These are phyloP conservation scores for Zygothrica quintamaculata DNA, from an alignment of 2,888 invertebrate genomes.

Conservation along the genomic window DNA sequence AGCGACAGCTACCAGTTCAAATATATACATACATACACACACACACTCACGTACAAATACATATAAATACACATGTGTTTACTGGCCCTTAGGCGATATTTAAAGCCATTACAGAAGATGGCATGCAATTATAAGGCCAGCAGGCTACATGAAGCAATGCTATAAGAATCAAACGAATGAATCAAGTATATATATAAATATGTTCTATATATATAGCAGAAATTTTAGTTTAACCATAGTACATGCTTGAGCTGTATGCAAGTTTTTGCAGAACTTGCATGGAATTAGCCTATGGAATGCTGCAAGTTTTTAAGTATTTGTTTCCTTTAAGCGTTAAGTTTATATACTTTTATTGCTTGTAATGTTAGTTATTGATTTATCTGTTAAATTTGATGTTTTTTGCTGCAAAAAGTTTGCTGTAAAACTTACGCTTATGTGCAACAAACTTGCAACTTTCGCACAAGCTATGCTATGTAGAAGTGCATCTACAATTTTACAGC, in stretches of 20 bases:
- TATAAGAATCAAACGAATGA: background rate
- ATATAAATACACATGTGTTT: background rate
- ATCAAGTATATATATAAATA: background rate
- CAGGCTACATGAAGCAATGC: background rate
- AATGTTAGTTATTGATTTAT: no score
- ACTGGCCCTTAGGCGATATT: slow-evolving; percentile 2
- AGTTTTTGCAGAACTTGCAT: no score
- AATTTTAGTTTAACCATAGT: no score
- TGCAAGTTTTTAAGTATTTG: no score
- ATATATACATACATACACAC: background rate
- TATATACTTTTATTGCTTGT: no score
- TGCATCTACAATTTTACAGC: slow-evolving; percentile 24
- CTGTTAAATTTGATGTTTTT: no score
- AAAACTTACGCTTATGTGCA: slow-evolving; percentile 25
- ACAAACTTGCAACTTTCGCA: slow-evolving; percentile 33
- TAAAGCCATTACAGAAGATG: slow-evolving; percentile 12
- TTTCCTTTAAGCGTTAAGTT: no score
- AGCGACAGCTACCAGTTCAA: slow-evolving; percentile 41
- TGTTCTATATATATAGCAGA: no score
- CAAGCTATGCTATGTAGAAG: slow-evolving; percentile 46
- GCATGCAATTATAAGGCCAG: slow-evolving; percentile 12
- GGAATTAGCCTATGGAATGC: no score
- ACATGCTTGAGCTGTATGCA: no score
- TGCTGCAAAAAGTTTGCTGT: background rate
- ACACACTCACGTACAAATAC: no score